phyloP scores from a whole-genome alignment of 2,888 invertebrate species.

The Drosophila subquinaria region DNA sequence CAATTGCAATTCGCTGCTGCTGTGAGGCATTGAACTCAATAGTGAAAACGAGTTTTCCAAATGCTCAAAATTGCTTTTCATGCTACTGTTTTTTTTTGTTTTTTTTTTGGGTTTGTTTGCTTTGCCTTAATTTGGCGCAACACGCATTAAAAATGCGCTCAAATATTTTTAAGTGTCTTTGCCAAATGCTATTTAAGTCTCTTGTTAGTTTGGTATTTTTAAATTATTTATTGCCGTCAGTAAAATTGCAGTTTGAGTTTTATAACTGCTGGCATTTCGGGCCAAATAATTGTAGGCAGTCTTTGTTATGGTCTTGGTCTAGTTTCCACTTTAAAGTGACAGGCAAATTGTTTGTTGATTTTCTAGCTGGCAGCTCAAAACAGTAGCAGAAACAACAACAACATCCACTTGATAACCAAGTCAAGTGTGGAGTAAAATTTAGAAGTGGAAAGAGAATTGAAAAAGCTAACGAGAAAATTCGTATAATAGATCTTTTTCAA shows the following conservation, averaged over 20 bases:
- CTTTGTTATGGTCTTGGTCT: slow-evolving; percentile 36
- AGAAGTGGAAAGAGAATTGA: not conserved
- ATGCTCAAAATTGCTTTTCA: slow-evolving; percentile 57
- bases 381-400: not conserved
- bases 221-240: slow-evolving; percentile 4
- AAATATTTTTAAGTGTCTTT: slow-evolving; percentile 26
- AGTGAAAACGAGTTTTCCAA: slow-evolving; percentile 65
- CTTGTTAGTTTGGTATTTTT: slow-evolving; percentile 25
- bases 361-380: slow-evolving; percentile 3
- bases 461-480: not conserved
- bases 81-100: slow-evolving; percentile 8
- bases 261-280: slow-evolving; percentile 39
- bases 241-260: slow-evolving; percentile 28
- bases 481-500: not conserved
- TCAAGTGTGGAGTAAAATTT: not conserved
- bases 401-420: slow-evolving; percentile 16
- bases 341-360: slow-evolving; percentile 49
- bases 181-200: slow-evolving; percentile 11
- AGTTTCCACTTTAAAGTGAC: slow-evolving; percentile 60
- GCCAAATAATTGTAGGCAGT: slow-evolving; percentile 47
- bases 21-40: slow-evolving; percentile 69
- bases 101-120: slow-evolving; percentile 14
- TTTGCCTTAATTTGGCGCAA: slow-evolving; percentile 54
- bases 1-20: slow-evolving; percentile 40
- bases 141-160: slow-evolving; percentile 39